A percentile compares a stretch with the other conserved stretches of the same genome.
Evolutionary conservation across 1,140 invertebrate genomes (phyloP).

Genomic region (Drosophila murphyi): DNA sequence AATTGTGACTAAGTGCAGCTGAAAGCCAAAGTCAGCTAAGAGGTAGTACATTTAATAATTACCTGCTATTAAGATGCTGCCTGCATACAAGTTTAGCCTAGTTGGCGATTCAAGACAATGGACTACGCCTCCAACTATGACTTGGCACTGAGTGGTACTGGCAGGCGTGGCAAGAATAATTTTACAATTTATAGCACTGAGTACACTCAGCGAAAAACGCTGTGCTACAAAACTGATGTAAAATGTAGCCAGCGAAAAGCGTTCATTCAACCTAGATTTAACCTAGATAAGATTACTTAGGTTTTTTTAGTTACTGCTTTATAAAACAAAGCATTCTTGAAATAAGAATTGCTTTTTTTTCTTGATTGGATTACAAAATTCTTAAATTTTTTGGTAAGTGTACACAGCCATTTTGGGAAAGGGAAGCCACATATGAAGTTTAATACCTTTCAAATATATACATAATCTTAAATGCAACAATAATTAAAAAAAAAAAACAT

Average conservation of each 20-base stretch:
- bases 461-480: no score
- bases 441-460: no score
- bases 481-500: no score
- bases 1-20: slow-evolving; percentile 74
- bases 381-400: neutral
- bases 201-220: neutral
- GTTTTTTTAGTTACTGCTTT: no score
- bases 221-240: neutral
- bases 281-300: neutral
- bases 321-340: no score
- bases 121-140: neutral
- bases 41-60: slow-evolving; percentile 64
- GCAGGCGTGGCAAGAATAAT: slow-evolving; percentile 22
- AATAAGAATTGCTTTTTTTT: no score
- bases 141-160: neutral
- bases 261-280: neutral
- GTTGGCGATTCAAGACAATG: slow-evolving; percentile 20
- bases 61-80: slow-evolving; percentile 54
- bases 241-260: no score
- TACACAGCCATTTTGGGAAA: slow-evolving; percentile 19
- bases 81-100: no score
- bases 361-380: no score
- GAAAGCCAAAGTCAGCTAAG: slow-evolving; percentile 42
- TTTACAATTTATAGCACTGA: slow-evolving; percentile 1
- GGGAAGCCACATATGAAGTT: slow-evolving; percentile 35